Conservation (phyloP, 1,140 invertebrate genomes). For the Bilobella aurantiaca region DNA sequence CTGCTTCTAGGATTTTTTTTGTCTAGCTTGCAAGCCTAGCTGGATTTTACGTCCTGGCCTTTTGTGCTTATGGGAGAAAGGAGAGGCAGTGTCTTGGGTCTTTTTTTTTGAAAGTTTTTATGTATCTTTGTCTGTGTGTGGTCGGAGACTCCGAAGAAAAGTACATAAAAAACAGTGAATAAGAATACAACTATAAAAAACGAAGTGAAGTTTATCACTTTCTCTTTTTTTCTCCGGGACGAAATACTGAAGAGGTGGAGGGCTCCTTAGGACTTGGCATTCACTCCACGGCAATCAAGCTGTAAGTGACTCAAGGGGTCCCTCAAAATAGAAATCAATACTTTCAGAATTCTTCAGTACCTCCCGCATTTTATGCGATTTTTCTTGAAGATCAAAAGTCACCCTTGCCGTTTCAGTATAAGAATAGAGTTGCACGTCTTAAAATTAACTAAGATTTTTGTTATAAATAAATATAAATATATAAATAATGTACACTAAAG, state of each 20-base stretch:
- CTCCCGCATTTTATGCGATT: background rate
- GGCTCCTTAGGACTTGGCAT: background rate
- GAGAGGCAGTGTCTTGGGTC: background rate
- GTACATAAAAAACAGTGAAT: slow-evolving; percentile 5
- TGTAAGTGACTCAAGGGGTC: background rate
- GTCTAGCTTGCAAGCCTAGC: no score
- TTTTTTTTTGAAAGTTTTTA: background rate
- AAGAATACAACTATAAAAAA: slow-evolving; percentile 9
- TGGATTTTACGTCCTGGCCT: background rate
- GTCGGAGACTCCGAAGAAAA: background rate
- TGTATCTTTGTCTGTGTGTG: background rate
- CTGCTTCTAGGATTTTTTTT: background rate
- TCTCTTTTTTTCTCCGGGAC: background rate
- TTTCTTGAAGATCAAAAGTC: no score
- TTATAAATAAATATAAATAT: no score
- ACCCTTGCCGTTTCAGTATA: no score
- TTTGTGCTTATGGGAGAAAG: background rate
- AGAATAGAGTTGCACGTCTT: no score
- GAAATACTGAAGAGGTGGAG: background rate
- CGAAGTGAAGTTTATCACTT: slow-evolving; percentile 3
- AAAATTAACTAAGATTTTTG: no score
- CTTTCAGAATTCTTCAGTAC: background rate
- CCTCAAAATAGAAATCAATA: background rate
- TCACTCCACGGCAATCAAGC: no score
- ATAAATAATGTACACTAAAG: no score